Base-by-base conservation (phyloP, 2,113 vertebrate genomes). In the Poeciliopsis prolifica region DNA sequence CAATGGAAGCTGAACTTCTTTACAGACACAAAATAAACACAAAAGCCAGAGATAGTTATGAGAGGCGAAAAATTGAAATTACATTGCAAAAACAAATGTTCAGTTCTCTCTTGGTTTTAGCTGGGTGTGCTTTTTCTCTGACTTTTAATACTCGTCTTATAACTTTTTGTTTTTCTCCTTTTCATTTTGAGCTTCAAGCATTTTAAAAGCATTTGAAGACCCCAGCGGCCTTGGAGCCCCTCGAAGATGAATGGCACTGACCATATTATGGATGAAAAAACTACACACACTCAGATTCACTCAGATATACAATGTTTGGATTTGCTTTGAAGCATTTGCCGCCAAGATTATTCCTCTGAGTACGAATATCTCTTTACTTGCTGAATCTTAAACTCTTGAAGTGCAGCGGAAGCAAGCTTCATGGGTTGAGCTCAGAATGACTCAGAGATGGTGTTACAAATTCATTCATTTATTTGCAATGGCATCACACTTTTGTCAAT, bases 301-400 rank as follows among this genome's bases (percentile, higher is more conserved):
- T 26, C 58, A 54, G 35, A 78, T 54, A 77, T 42, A 48, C 65
- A 60, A 33, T 54, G 48, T 63, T 70, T 30, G 77, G 72, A 67
- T 42, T 69, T 72, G 61, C 83, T 89, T 83, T 83, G 78, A 90
- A 87, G 76, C 76, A 68, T 80, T 75, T 62, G 58, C 71, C 66
- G 75, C 77, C 35, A 74, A 76, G 68, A 87, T 77, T 65, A 73
- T 74, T 86, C 63, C 80, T 74, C 70, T 73, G 68, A 61, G 33
- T 67, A 51, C 70, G 70, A 86, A 86, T 85, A 71, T 75, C 80
- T 79, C 62, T 75, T 70, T 42, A 42, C 60, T 64, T 76, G 75
- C 74, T 81, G 37, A 68, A 75, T 86, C 67, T 78, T 83, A 75
- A 66, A 80, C 37, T 82, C 44, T 82, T 78, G 72, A 77, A 85